Base-by-base conservation (phyloP, 1,140 invertebrate species). In the Brachionus rotundiformis region DNA sequence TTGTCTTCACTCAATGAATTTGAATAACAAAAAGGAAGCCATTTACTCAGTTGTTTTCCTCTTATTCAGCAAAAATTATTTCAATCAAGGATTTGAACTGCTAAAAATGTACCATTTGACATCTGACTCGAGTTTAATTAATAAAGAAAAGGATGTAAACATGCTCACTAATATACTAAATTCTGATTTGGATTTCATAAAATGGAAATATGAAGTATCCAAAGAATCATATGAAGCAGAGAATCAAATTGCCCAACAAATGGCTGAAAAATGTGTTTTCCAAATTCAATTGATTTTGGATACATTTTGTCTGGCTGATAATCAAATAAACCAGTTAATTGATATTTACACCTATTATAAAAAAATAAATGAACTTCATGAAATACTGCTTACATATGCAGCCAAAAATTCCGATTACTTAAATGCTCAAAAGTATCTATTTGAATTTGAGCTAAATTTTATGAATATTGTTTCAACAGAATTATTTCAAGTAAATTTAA, bases 261-360 rank as follows among this genome's bases (percentile, higher is more conserved):
- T 79, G 19, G 76, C 47, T 23, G 76, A 79, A 16, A 79, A 79
- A 31, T 79, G 44, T 16, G 13, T 33, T 27, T 79, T 59, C n/a
- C 76, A 79, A 79, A 36, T 29, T 54, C 76, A 79, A 41, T 63
- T 79, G n/a, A 36, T 79, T 36, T 11, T 79, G 11, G 59, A 79
- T 23, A 59, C 11, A 39, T 59, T 41, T 25, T 25, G 13, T 16
- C n/a, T 79, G 8, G 47, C 76, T 63, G 76, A 79, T 79, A 19
- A 25, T 8, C 76, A 79, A 79, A 79, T 79, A 33, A 31, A 16
- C 25, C 47, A 79, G 25, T 13, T 79, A 36, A 59, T 23, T 13
- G 76, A 79, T 3, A 79, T 79, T 79, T 79, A 41, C 31, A 41
- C 29, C 29, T 79, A 41, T 59, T 79, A 79, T 31, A 41, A 36